Evolutionary conservation across 2,797 vertebrate species (phyloP).

Genomic region (Distichodus sexfasciatus): DNA sequence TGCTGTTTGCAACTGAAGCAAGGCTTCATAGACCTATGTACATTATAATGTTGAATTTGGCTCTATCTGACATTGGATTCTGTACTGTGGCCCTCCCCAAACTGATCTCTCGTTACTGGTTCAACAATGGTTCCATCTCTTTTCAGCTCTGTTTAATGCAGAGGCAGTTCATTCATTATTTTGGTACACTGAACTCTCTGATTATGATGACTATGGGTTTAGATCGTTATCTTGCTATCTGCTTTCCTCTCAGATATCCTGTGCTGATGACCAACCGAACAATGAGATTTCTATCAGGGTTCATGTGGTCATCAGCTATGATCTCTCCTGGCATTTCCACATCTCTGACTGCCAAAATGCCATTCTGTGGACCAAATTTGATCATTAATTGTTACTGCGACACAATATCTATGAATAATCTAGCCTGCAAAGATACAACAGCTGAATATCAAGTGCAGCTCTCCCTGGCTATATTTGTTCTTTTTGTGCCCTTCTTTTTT

Average conservation of each 20-base stretch:
- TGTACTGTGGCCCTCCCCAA: constrained; percentile 62
- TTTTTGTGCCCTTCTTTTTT: constrained; percentile 62
- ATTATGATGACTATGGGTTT: constrained; percentile 60
- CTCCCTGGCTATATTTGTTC: constrained; percentile 57
- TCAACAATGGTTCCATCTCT: constrained; percentile 49
- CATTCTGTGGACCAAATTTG: constrained; percentile 61
- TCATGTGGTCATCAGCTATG: constrained; percentile 27
- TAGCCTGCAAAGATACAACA: constrained; percentile 61
- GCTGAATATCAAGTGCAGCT: constrained; percentile 1
- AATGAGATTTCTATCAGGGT: constrained; percentile 18
- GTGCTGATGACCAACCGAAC: constrained; percentile 24
- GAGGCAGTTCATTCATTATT: constrained; percentile 66
- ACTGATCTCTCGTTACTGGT: constrained; percentile 61
- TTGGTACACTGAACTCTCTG: constrained; percentile 67
- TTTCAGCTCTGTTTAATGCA: constrained; percentile 66
- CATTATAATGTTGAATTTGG: constrained; percentile 66
- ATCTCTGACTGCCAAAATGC: constrained; percentile 47
- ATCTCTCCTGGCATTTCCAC: constrained; percentile 34
- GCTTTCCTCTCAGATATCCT: constrained; percentile 37
- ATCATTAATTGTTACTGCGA: constrained; percentile 69
- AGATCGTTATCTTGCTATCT: constrained; percentile 42
- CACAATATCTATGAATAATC: constrained; percentile 56
- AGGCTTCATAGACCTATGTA: constrained; percentile 72
- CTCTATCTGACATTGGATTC: constrained; percentile 64
- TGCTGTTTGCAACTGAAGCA: constrained; percentile 55